Evolutionary conservation across 2,113 vertebrate species (phyloP).

Genomic region (Arvicanthis niloticus): DNA sequence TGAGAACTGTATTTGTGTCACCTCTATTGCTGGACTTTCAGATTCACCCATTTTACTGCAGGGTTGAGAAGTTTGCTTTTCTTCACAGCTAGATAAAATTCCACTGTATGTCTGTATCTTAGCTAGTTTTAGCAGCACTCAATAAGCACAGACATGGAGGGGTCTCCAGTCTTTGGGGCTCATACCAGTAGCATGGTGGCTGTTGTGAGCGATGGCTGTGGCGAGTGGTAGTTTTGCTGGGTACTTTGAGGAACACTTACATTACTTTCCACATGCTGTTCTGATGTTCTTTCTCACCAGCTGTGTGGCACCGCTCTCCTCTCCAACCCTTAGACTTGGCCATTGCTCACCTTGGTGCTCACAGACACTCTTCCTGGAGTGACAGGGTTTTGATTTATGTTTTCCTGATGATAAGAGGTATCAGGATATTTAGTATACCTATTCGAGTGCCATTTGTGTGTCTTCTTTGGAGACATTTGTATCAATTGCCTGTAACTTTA

Average conservation of each 20-base stretch:
- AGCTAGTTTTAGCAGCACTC: no score
- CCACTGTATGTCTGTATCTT: background rate
- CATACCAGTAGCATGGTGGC: background rate
- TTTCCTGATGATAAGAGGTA: background rate
- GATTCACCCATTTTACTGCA: background rate
- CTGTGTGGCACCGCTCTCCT: background rate
- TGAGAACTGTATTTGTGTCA: background rate
- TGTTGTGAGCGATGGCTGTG: no score
- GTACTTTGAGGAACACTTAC: background rate
- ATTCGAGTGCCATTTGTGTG: rapidly evolving
- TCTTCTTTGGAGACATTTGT: background rate
- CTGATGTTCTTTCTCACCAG: no score
- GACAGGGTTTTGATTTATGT: background rate
- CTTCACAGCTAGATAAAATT: background rate
- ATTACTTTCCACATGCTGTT: no score
- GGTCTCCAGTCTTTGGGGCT: no score
- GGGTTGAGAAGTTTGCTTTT: background rate
- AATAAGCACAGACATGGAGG: background rate
- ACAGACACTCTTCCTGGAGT: background rate
- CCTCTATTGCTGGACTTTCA: no score
- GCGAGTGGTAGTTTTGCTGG: background rate
- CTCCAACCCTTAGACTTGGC: background rate
- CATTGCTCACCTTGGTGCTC: background rate
- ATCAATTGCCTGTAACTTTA: background rate
- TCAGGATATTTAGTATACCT: background rate